These are phyloP conservation scores for Narcine bancroftii DNA, from an alignment of 2,113 vertebrate species.

Conservation along the genomic window DNA sequence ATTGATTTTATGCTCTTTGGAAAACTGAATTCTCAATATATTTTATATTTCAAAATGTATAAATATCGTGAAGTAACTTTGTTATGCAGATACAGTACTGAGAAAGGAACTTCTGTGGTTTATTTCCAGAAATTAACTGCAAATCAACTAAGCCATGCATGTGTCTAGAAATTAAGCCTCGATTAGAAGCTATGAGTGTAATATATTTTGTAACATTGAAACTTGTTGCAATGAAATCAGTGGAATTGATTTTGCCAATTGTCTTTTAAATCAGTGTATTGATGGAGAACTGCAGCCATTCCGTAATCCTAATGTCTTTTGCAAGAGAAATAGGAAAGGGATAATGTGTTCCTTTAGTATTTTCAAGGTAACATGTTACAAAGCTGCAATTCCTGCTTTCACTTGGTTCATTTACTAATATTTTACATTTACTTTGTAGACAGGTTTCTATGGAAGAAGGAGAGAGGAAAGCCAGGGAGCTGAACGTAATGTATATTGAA, in stretches of 20 bases:
- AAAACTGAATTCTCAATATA: neutral
- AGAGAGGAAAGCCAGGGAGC: slow-evolving; percentile 64
- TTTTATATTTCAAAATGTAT: neutral
- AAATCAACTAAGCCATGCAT: neutral
- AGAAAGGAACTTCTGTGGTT: neutral
- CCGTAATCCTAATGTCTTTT: too few species aligned
- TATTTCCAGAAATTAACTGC: neutral
- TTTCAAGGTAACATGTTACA: neutral
- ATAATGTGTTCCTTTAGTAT: neutral
- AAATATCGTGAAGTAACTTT: neutral
- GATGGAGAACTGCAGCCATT: neutral
- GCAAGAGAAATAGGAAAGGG: too few species aligned
- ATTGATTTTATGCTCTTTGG: neutral
- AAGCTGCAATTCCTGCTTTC: neutral
- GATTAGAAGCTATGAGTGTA: too few species aligned
- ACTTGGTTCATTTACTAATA: neutral
- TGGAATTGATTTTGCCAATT: too few species aligned
- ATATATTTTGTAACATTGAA: too few species aligned
- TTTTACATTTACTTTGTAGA: slow-evolving; percentile 53
- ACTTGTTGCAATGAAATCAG: too few species aligned
- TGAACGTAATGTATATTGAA: slow-evolving; percentile 73
- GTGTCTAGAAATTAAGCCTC: too few species aligned
- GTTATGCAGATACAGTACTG: neutral
- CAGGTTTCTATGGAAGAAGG: slow-evolving; percentile 70
- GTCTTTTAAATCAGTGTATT: neutral